A percentile compares a stretch with the other conserved stretches of the same genome.
Evolutionary conservation across 2,797 vertebrate genomes (phyloP).

Genomic region (Phataginus tricuspis): DNA sequence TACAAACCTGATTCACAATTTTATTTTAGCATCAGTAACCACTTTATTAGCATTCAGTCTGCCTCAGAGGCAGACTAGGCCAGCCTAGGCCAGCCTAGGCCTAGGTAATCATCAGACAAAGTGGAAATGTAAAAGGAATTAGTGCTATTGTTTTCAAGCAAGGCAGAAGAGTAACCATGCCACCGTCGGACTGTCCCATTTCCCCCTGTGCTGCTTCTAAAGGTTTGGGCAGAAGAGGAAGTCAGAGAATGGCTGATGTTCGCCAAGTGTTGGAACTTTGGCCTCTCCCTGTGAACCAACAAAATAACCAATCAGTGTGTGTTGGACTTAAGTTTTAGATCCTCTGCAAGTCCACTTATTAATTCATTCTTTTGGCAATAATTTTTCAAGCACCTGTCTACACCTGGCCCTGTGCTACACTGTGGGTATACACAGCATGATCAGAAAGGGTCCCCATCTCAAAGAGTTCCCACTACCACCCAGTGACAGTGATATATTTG

Average conservation of each 20-base stretch:
- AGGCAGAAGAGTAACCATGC: neutral
- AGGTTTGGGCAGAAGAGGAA: slow-evolving; percentile 45
- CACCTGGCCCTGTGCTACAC: neutral
- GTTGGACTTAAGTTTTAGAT: neutral
- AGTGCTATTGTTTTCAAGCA: neutral
- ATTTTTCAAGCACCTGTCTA: slow-evolving; percentile 4
- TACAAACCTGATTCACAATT: slow-evolving; percentile 57
- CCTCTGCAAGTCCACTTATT: slow-evolving; percentile 43
- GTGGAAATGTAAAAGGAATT: slow-evolving; percentile 18
- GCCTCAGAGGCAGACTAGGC: neutral
- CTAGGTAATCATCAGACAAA: neutral
- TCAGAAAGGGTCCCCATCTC: neutral
- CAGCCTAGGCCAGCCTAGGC: neutral
- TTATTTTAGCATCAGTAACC: slow-evolving; percentile 59
- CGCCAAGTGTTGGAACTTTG: slow-evolving; percentile 12
- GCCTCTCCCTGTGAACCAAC: neutral
- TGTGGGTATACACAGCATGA: neutral
- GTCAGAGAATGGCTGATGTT: neutral
- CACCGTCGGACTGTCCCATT: neutral
- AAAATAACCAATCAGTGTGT: neutral
- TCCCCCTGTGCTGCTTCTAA: neutral
- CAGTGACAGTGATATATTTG: neutral
- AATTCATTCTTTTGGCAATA: slow-evolving; percentile 47
- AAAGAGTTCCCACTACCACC: neutral
- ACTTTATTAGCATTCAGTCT: neutral